Evolutionary conservation across 1,140 invertebrate genomes (phyloP).

Genomic region (Platyscapa corneri): DNA sequence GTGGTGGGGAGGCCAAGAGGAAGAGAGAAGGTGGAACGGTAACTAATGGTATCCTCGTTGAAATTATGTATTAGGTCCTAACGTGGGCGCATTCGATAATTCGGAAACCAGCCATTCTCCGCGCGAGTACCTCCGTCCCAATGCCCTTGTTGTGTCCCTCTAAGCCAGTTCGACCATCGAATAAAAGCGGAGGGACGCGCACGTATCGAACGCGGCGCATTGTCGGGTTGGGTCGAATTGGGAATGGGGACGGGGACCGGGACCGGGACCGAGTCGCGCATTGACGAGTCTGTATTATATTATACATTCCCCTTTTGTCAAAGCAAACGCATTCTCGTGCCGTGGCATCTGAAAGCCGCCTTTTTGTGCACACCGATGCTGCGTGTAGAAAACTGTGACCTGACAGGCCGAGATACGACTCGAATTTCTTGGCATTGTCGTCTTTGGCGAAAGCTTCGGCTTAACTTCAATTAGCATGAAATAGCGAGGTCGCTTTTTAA

Average conservation of each 20-base stretch:
- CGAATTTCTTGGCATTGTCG: constrained; percentile 31
- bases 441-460: background rate
- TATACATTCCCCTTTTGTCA: constrained; percentile 10
- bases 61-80: constrained; percentile 33
- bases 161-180: constrained; percentile 28
- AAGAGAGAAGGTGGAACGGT: background rate
- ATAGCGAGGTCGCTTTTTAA: constrained; percentile 7
- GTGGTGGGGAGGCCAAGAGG: background rate
- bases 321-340: background rate
- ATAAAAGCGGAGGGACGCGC: background rate
- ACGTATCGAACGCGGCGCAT: background rate
- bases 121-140: background rate
- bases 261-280: constrained; percentile 5
- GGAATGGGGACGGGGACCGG: too few species aligned
- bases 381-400: background rate
- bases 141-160: background rate
- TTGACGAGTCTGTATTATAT: background rate
- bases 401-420: background rate
- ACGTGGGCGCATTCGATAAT: constrained; percentile 5
- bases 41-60: background rate
- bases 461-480: constrained; percentile 19
- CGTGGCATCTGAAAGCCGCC: background rate
- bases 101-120: background rate
- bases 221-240: background rate
- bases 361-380: constrained; percentile 9